These are phyloP conservation scores for Leptopilina syphax DNA, from an alignment of 2,888 invertebrate genomes.

Conservation along the genomic window DNA sequence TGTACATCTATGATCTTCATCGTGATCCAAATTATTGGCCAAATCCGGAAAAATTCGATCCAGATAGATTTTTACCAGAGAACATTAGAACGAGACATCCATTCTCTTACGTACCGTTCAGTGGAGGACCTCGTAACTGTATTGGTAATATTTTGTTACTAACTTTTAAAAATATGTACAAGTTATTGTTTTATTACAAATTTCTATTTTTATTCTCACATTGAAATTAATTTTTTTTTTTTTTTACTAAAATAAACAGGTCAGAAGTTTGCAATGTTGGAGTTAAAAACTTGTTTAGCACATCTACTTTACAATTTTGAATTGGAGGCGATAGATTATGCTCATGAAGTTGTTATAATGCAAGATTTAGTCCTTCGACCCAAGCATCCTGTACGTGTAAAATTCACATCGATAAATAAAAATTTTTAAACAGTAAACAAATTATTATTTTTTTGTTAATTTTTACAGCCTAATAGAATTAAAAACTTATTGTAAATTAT, in stretches of 20 bases:
- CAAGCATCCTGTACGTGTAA: slow-evolving; percentile 44
- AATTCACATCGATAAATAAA: slow-evolving; percentile 42
- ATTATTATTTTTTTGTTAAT: too few relatives aligned
- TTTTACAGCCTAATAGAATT: too few relatives aligned
- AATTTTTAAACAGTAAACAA: neutral
- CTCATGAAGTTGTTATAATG: slow-evolving; percentile 42
- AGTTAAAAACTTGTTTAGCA: slow-evolving; percentile 55
- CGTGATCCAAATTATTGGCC: slow-evolving; percentile 80
- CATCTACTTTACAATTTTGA: slow-evolving; percentile 55
- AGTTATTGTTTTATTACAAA: too few relatives aligned
- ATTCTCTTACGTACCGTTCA: slow-evolving; percentile 80
- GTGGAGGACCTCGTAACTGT: slow-evolving; percentile 78
- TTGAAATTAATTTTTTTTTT: too few relatives aligned
- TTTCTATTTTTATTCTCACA: too few relatives aligned
- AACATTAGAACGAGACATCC: slow-evolving; percentile 78
- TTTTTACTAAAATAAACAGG: slow-evolving; percentile 29
- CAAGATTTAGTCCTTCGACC: slow-evolving; percentile 52
- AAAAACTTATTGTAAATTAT: too few relatives aligned
- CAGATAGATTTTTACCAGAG: slow-evolving; percentile 79
- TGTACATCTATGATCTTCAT: slow-evolving; percentile 82
- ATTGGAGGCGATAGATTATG: slow-evolving; percentile 54
- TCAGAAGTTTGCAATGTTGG: slow-evolving; percentile 56
- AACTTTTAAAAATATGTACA: too few relatives aligned
- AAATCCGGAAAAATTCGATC: slow-evolving; percentile 78
- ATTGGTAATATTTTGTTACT: slow-evolving; percentile 76